Percentiles rank a stretch among this genome's conserved stretches.
phyloP scores from a whole-genome alignment of 1,140 invertebrate species.

The Microplitis mediator region DNA sequence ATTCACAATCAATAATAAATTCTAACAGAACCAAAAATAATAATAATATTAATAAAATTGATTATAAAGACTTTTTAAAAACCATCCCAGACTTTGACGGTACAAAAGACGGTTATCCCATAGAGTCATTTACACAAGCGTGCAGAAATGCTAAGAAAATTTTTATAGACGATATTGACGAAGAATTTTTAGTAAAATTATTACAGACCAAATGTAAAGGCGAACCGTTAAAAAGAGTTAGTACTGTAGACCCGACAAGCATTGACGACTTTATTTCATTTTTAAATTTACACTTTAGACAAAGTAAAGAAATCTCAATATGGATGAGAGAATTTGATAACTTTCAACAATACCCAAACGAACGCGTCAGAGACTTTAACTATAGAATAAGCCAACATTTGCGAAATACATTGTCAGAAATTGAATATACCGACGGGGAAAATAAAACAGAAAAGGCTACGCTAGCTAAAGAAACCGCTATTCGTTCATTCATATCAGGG shows the following conservation, averaged over 20 bases:
- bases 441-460: background rate
- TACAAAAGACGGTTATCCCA: too few species aligned
- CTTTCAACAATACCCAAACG: background rate
- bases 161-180: background rate
- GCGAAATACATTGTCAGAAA: background rate
- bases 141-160: too few species aligned
- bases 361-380: background rate
- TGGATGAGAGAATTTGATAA: background rate
- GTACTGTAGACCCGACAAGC: background rate
- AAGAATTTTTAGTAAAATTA: background rate
- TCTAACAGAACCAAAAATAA: too few species aligned
- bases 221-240: background rate
- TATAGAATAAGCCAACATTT: background rate
- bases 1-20: too few species aligned
- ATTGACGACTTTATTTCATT: background rate
- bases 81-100: too few species aligned
- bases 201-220: background rate
- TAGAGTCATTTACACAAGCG: too few species aligned
- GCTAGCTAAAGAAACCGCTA: background rate
- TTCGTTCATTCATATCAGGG: background rate
- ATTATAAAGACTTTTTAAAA: too few species aligned
- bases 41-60: too few species aligned
- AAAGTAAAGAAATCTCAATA: background rate
- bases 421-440: background rate
- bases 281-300: background rate